Evolutionary conservation across 2,797 vertebrate genomes (phyloP).

Genomic region (Clarias platycephalus): DNA sequence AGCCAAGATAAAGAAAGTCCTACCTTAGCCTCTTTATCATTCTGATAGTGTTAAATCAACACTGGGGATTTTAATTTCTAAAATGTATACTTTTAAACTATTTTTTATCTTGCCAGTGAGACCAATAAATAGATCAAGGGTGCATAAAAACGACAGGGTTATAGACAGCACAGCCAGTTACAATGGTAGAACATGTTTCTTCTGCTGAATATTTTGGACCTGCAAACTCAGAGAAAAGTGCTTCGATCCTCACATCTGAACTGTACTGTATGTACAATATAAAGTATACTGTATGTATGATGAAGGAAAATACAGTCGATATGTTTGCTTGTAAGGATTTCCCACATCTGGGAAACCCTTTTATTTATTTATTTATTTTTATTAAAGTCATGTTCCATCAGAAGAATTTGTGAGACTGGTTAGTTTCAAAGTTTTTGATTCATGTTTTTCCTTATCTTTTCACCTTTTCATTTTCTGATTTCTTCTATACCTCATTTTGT

Average conservation of each 20-base stretch:
- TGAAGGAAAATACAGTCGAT: not conserved
- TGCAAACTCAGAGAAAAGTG: not conserved
- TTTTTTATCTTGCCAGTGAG: not conserved
- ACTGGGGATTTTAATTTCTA: too few relatives aligned
- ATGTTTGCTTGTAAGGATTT: not conserved
- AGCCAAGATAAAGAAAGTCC: not conserved
- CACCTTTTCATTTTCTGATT: not conserved
- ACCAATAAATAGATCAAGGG: not conserved
- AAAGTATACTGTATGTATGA: not conserved
- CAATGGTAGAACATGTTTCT: not conserved
- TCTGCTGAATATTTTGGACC: not conserved
- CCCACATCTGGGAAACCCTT: not conserved
- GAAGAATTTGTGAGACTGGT: not conserved
- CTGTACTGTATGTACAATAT: not conserved
- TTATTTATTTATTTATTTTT: not conserved
- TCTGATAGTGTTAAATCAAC: too few relatives aligned
- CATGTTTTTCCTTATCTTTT: not conserved
- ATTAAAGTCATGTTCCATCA: not conserved
- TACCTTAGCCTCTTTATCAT: too few relatives aligned
- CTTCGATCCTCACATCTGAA: not conserved
- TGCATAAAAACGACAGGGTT: not conserved
- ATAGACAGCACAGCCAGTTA: not conserved
- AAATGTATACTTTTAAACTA: not conserved
- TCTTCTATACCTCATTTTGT: not conserved
- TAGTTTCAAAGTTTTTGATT: not conserved